phyloP scores from a whole-genome alignment of 2,888 invertebrate genomes.

The Lycocerus yunnanus region DNA sequence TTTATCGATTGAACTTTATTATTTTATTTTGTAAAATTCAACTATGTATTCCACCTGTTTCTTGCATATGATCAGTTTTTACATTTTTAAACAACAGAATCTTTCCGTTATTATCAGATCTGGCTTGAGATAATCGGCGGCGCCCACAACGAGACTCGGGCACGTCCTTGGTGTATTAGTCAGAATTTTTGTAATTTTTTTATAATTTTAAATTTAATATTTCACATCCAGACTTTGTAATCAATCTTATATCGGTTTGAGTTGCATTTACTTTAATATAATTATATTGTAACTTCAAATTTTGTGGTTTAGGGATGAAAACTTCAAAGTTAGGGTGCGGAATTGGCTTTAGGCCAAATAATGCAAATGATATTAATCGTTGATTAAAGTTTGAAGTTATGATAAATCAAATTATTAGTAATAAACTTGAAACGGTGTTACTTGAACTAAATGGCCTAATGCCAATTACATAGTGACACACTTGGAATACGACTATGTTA shows the following conservation, averaged over 20 bases:
- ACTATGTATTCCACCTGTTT: not conserved
- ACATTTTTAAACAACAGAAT: not conserved
- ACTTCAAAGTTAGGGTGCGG: not conserved
- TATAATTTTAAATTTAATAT: not conserved
- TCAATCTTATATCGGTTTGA: not conserved
- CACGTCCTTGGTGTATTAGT: no score
- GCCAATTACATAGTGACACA: conserved; percentile 3
- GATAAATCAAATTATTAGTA: conserved; percentile 1
- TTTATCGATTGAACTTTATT: not conserved
- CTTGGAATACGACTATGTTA: not conserved
- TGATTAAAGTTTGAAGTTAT: not conserved
- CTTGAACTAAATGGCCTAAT: conserved; percentile 1
- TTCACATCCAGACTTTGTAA: not conserved
- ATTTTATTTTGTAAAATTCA: not conserved
- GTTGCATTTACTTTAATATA: not conserved
- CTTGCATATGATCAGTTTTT: not conserved
- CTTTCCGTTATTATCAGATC: not conserved
- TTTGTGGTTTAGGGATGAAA: not conserved
- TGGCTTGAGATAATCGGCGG: not conserved
- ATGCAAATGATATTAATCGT: not conserved
- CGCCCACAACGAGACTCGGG: not conserved
- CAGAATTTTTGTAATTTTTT: not conserved
- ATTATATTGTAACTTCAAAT: not conserved
- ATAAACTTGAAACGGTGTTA: conserved; percentile 2
- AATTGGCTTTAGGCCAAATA: not conserved